Base-by-base conservation (phyloP, 1,140 invertebrate genomes). In the Trichonephila clavipes region DNA sequence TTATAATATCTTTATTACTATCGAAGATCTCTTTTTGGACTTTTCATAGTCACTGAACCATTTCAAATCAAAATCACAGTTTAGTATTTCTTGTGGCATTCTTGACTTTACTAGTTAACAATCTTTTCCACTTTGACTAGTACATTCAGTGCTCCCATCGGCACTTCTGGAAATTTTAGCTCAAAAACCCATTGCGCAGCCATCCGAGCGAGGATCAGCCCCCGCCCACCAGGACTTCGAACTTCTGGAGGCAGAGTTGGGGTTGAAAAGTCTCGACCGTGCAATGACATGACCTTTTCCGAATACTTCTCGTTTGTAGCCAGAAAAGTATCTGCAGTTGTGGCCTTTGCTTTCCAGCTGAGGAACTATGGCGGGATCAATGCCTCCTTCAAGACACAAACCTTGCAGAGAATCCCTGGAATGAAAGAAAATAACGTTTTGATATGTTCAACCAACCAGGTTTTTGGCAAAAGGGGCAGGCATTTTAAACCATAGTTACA, bases 281-380 rank as follows among this genome's bases (percentile, higher is more conserved):
- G 95, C 94, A 92, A 96, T 96, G 6, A 96, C 95, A 85, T 96
- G 95, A 58, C 96, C 96, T n/a, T 95, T 94, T 8, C 96, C 96
- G 95, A 96, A 96, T 24, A 95, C 51, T 18, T 58, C 21, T 66
- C 95, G 92, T 2, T 94, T 83, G 90, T 94, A 93, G 28, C 95
- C 95, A 16, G 81, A 64, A 2, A 95, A 66, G 95, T 59, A 59
- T 19, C 69, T 21, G 59, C 44, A 58, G 1, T n/a, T 81, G 66
- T 94, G 96, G 34, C 95, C 95, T 94, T 95, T 95, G 4, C 83
- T 58, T 28, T 94, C 69, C 14, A 96, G 94, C 34, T 94, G 21
- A 12, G 95, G 34, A 0, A 95, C n/a, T 0, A 95, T 95, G 19
- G 90, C 82, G 19, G 94, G 88, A 1, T 89, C 3, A 61, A 96